Conservation (phyloP, 2,797 vertebrate species). For the Pangasius larnaudii region DNA sequence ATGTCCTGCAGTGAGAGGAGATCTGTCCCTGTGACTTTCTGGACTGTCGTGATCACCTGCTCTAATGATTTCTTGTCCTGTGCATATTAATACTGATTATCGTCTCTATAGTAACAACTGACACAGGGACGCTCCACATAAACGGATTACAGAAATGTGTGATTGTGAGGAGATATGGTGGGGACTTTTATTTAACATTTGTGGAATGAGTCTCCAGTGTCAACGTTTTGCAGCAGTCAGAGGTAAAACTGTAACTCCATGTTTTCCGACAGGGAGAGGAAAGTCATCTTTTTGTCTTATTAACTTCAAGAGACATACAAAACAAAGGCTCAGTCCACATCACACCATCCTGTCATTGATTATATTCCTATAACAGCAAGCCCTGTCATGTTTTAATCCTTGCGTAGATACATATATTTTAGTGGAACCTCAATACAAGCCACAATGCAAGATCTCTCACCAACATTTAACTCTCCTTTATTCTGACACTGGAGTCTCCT, state of each 20-base stretch:
- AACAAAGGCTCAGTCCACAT: too few species aligned
- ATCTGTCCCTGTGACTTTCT: neutral
- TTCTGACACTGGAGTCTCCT: too few species aligned
- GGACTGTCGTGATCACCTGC: neutral
- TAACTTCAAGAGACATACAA: too few species aligned
- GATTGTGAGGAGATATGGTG: neutral
- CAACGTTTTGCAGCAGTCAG: neutral
- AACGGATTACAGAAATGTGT: neutral
- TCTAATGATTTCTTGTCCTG: neutral
- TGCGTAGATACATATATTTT: too few species aligned
- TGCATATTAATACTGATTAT: neutral
- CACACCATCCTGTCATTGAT: neutral
- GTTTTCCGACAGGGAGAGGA: neutral
- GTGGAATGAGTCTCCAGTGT: neutral
- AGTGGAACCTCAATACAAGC: too few species aligned
- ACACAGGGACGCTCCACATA: neutral
- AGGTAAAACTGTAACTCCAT: neutral
- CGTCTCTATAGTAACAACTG: neutral
- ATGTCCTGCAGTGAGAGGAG: neutral
- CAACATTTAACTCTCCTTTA: too few species aligned
- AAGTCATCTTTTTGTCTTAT: neutral
- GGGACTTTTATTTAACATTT: neutral
- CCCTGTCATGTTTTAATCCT: too few species aligned
- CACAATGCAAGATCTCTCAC: too few species aligned
- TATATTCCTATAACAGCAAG: neutral